Evolutionary conservation across 1,140 invertebrate genomes (phyloP).

Genomic region (Drosophila trapezifrons): DNA sequence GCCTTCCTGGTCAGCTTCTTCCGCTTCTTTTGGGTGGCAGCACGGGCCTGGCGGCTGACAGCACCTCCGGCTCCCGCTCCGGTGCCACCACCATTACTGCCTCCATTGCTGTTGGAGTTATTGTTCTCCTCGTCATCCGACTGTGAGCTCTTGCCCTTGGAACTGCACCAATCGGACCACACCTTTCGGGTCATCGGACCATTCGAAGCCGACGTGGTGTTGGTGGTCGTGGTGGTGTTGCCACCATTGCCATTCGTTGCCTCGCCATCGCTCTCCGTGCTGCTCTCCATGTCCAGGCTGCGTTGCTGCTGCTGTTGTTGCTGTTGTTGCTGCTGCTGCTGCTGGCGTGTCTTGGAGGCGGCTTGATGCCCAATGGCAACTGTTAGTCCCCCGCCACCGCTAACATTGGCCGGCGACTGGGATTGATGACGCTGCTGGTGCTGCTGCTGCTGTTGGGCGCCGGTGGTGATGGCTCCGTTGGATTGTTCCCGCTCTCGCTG

Average conservation of each 20-base stretch:
- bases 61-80: constrained; percentile 9
- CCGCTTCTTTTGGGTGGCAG: constrained; percentile 76
- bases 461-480: constrained; percentile 31
- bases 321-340: constrained; percentile 51
- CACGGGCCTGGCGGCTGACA: constrained; percentile 63
- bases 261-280: constrained; percentile 84
- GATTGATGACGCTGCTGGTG: constrained; percentile 56
- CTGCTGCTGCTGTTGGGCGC: constrained; percentile 31
- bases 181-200: constrained; percentile 88
- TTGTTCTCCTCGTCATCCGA: constrained; percentile 85
- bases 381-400: constrained; percentile 33
- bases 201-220: constrained; percentile 84
- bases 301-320: constrained; percentile 62
- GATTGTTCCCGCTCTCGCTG: constrained; percentile 45
- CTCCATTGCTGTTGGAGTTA: constrained; percentile 75
- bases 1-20: constrained; percentile 82
- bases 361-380: constrained; percentile 32
- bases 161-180: constrained; percentile 90
- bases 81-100: constrained; percentile 21
- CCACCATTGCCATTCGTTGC: constrained; percentile 84
- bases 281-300: constrained; percentile 76
- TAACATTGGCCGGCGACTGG: constrained; percentile 70
- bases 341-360: constrained; percentile 63
- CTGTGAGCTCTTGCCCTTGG: constrained; percentile 86
- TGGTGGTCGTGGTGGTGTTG: constrained; percentile 86